phyloP scores from a whole-genome alignment of 2,797 vertebrate genomes.

The Nothura maculosa region DNA sequence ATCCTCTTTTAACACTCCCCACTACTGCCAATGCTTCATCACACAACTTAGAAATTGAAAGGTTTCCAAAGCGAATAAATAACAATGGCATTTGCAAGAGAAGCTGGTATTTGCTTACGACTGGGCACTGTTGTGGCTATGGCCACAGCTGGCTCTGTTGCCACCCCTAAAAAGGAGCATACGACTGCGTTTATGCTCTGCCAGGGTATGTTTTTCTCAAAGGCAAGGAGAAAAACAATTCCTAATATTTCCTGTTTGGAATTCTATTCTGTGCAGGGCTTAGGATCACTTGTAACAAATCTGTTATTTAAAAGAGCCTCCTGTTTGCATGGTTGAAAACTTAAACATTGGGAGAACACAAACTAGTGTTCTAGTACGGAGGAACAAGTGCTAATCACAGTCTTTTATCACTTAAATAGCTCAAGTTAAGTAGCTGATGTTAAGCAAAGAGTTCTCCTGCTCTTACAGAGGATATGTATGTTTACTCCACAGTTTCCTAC shows the following conservation, averaged over 20 bases:
- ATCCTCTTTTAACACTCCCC: background rate
- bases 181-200: background rate
- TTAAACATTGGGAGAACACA: background rate
- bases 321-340: background rate
- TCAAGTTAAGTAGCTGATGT: background rate
- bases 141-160: background rate
- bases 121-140: background rate
- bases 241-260: background rate
- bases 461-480: background rate
- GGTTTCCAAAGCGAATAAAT: background rate
- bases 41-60: background rate
- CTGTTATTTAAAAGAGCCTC: background rate
- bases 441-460: background rate
- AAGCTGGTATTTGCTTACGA: background rate
- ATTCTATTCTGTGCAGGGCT: background rate
- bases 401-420: background rate
- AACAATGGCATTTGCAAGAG: background rate
- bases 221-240: background rate
- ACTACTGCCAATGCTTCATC: background rate
- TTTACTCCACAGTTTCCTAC: background rate
- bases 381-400: background rate
- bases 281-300: background rate
- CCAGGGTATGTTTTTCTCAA: background rate
- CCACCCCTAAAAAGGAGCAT: background rate
- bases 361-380: background rate